phyloP scores from a whole-genome alignment of 2,113 vertebrate genomes.

The Heloderma charlesbogerti region DNA sequence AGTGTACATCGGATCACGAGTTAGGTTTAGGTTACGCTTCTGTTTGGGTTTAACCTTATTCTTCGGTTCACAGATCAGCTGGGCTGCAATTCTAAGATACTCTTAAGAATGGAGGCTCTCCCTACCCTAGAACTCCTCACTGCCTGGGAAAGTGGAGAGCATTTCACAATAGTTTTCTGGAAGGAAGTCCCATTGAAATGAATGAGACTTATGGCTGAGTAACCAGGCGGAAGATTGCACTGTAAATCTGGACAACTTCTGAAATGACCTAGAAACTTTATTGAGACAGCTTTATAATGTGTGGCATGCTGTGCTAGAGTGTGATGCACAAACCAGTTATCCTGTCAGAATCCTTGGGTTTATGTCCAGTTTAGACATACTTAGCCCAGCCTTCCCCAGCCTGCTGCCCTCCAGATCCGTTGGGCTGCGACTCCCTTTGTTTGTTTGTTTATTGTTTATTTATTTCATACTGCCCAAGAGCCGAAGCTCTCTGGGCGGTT shows the following conservation, averaged over 20 bases:
- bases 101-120: background rate
- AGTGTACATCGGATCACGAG: background rate
- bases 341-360: background rate
- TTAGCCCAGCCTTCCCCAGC: too few species aligned
- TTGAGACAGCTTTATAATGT: background rate
- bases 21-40: background rate
- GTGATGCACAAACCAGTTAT: background rate
- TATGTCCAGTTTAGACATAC: background rate
- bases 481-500: too few species aligned
- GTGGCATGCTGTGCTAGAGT: background rate
- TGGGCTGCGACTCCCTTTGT: too few species aligned
- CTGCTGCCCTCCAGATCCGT: too few species aligned
- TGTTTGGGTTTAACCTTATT: background rate
- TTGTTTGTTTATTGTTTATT: too few species aligned
- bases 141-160: background rate
- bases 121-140: background rate
- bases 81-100: background rate
- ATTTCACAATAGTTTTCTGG: background rate
- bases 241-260: background rate
- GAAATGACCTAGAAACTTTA: background rate
- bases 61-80: background rate
- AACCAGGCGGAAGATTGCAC: background rate
- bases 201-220: background rate
- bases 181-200: background rate
- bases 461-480: too few species aligned